These are phyloP conservation scores for Apodemus agrarius DNA, from an alignment of 2,797 vertebrate species.

Conservation along the genomic window DNA sequence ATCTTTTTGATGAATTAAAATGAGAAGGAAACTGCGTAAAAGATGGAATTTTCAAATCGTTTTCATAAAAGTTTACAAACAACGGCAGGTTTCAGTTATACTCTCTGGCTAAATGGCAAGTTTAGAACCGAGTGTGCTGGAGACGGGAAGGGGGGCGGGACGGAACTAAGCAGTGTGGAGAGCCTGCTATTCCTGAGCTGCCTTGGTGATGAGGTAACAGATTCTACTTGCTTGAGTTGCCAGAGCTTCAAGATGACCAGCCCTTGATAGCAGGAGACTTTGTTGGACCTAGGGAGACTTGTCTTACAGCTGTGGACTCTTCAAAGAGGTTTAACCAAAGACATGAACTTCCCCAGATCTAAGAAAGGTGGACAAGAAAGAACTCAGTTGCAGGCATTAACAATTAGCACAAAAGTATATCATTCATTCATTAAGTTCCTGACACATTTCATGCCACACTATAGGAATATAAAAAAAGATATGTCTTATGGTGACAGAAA, in stretches of 20 bases:
- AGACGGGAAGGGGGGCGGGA: no score
- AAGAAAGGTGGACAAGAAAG: neutral
- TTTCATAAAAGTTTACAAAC: conserved; percentile 38
- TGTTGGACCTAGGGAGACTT: neutral
- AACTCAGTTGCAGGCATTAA: neutral
- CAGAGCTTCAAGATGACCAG: neutral
- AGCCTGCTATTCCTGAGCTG: neutral
- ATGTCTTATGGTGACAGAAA: neutral
- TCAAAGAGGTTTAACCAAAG: neutral
- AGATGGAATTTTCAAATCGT: conserved; percentile 8
- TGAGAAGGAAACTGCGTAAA: conserved; percentile 1
- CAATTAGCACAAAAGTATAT: neutral
- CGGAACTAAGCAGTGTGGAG: neutral
- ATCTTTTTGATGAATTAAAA: conserved; percentile 5
- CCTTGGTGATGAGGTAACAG: neutral
- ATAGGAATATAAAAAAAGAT: neutral
- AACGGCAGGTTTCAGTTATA: conserved; percentile 5
- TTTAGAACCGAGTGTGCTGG: neutral
- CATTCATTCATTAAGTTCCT: neutral
- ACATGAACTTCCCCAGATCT: neutral
- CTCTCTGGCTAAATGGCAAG: neutral
- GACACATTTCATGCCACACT: neutral
- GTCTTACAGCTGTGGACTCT: neutral
- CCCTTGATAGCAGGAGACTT: neutral
- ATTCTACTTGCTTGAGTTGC: neutral